Evolutionary conservation across 2,797 vertebrate genomes (phyloP).

Genomic region (Microcaecilia unicolor): DNA sequence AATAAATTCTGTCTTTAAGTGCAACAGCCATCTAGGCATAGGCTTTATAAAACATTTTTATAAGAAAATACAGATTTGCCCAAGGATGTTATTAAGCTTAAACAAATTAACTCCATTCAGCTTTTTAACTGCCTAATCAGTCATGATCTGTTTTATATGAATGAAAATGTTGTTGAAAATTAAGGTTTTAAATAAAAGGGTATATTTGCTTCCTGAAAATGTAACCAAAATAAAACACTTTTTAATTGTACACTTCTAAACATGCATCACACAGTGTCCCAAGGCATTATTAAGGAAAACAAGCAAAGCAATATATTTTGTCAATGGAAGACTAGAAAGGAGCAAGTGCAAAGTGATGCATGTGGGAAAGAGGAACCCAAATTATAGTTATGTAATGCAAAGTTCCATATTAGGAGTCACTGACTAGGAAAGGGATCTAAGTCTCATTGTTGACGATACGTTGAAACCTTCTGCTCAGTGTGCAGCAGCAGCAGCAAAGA

Average conservation of each 20-base stretch:
- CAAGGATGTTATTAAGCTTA: background rate
- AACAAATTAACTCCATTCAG: background rate
- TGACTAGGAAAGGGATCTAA: no score
- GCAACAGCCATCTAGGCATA: background rate
- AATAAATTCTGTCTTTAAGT: background rate
- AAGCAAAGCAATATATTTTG: no score
- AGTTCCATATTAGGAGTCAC: no score
- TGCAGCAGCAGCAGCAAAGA: no score
- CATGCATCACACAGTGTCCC: background rate
- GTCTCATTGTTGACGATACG: no score
- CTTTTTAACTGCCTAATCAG: background rate
- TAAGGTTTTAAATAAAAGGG: background rate
- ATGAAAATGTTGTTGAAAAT: background rate
- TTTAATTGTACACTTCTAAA: background rate
- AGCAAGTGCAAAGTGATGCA: no score
- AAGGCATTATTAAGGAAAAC: no score
- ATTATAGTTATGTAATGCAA: no score
- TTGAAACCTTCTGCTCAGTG: no score
- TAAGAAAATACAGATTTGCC: background rate
- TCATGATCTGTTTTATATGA: background rate
- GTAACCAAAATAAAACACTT: background rate
- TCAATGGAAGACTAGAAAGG: no score
- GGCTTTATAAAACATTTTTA: background rate
- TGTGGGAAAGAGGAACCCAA: no score
- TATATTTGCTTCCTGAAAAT: background rate